phyloP scores from a whole-genome alignment of 2,113 vertebrate genomes.

The Cercocebus atys region DNA sequence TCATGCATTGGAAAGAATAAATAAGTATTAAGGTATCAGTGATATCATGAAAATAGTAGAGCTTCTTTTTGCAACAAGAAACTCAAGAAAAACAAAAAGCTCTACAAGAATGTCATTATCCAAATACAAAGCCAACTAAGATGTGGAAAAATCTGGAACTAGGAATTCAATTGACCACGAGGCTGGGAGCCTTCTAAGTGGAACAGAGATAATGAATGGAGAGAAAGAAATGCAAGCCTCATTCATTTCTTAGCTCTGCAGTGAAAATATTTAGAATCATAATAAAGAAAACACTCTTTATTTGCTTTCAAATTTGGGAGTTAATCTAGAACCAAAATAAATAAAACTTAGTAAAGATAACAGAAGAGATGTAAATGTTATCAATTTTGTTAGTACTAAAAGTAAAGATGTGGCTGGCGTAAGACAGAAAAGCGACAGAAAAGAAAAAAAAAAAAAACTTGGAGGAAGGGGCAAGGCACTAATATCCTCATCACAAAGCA shows the following conservation, averaged over 20 bases:
- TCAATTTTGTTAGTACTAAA: neutral
- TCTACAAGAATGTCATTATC: neutral
- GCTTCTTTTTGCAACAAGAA: neutral
- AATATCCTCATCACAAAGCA: neutral
- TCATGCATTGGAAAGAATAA: neutral
- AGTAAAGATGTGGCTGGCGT: neutral
- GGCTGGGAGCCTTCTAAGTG: neutral
- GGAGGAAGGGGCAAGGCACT: neutral
- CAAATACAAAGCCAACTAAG: neutral
- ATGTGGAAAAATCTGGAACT: neutral
- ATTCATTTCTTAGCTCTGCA: neutral
- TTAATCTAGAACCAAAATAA: conserved; percentile 6
- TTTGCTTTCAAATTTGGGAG: neutral
- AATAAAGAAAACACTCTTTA: neutral
- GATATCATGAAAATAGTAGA: neutral
- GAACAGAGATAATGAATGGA: neutral
- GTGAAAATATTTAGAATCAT: neutral
- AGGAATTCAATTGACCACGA: neutral
- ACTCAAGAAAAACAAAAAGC: neutral
- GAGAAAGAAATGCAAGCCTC: neutral
- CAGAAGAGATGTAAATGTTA: neutral
- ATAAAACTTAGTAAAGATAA: neutral
- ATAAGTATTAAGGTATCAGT: neutral
- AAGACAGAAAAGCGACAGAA: neutral
- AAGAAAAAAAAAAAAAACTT: neutral